Base-by-base conservation (phyloP, 2,113 vertebrate species). In the Triplophysa dalaica region DNA sequence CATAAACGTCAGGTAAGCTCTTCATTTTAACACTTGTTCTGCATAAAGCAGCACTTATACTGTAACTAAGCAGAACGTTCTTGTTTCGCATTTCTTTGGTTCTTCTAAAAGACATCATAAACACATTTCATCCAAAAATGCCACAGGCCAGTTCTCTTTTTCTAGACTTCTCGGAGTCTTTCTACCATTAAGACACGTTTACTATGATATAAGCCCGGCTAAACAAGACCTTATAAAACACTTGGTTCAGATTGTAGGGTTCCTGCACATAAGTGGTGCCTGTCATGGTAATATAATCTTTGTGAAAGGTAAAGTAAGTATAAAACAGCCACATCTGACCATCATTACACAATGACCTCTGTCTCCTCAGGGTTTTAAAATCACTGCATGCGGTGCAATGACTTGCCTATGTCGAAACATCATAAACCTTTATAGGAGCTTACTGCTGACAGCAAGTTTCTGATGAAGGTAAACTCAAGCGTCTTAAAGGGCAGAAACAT, bases 381-480 rank as follows among this genome's bases (percentile, higher is more conserved):
- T 79, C 78, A 82, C 87, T 90, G 89, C 85, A 86, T 90, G 89
- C 87, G 84, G 75, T 13, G 16, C n/a, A 68, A 85, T 86, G 86
- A 86, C 89, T 84, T 26, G 70, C 45, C 60, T 41, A 73, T 41
- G 70, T 79, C 80, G 48, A 74, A 79, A 68, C 82, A 69, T 78
- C 65, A 64, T 75, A 81, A 88, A 87, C 81, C 81, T 86, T 81
- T 85, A 84, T 78, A 70, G 70, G 87, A 89, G 0, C 87, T 87
- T 90, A 87, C 87, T 88, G 86, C 83, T 79, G 84, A 65, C 80
- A 75, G 67, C 72, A 66, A 38, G 72, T 45, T 82, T 88, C 87
- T 92, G 90, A 92, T 88, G 86, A 88, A 89, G 86, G 85, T 86
- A 87, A 89, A 62, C 86, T 73, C 83, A 85, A 85, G 88, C 88